phyloP scores from a whole-genome alignment of 2,113 vertebrate genomes.

The Oreochromis tanganicae region DNA sequence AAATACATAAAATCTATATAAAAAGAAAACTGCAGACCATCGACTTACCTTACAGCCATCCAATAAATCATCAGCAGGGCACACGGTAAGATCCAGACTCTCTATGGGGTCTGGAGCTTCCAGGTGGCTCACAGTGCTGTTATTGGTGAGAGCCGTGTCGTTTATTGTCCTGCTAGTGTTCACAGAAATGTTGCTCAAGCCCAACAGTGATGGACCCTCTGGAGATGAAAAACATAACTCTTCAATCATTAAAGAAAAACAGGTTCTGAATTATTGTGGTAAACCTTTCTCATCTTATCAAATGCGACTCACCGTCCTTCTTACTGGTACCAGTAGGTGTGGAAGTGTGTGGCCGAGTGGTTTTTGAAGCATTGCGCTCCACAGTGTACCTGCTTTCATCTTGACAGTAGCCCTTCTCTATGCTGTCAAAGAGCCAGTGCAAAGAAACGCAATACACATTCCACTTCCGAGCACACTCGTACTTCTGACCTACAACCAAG shows the following conservation, averaged over 20 bases:
- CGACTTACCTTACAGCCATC: conserved; percentile 87
- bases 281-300: background rate
- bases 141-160: conserved; percentile 78
- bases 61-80: conserved; percentile 84
- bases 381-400: conserved; percentile 85
- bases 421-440: conserved; percentile 94
- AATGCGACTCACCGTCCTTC: conserved; percentile 70
- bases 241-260: background rate
- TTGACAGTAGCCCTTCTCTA: conserved; percentile 92
- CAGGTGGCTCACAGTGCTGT: conserved; percentile 67
- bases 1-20: background rate
- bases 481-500: conserved; percentile 85
- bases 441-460: conserved; percentile 91
- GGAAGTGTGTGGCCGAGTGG: conserved; percentile 77
- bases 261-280: background rate
- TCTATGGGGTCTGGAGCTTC: conserved; percentile 80
- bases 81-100: conserved; percentile 80
- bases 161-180: conserved; percentile 80
- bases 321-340: conserved; percentile 78
- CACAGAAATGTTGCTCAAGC: conserved; percentile 91
- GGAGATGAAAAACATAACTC: background rate
- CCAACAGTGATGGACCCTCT: conserved; percentile 75
- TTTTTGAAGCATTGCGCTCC: conserved; percentile 53
- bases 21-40: background rate
- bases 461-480: conserved; percentile 93